Evolutionary conservation across 37 sponge, comb jelly and placozoan species (phyloP).

Genomic region (Chondrosia reniformis): DNA sequence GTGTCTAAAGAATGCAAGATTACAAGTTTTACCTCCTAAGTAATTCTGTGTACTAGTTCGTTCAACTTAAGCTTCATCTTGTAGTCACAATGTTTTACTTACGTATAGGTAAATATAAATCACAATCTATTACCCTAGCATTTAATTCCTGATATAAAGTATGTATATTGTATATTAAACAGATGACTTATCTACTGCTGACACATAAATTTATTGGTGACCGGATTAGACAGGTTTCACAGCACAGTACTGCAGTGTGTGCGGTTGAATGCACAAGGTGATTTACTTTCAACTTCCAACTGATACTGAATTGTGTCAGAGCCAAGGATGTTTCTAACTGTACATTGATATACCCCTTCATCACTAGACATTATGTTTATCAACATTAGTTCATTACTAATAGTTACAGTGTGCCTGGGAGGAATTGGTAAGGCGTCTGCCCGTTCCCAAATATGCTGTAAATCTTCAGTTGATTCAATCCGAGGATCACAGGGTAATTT

Average conservation of each 20-base stretch:
- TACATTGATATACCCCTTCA: conserved; percentile 10
- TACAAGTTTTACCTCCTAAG: no score
- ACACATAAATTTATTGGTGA: no score
- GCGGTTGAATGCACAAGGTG: not conserved
- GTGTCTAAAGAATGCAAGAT: no score
- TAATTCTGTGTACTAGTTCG: no score
- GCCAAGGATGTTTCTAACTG: conserved; percentile 3
- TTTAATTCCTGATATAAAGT: no score
- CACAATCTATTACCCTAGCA: no score
- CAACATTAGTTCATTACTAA: not conserved
- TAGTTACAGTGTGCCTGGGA: not conserved
- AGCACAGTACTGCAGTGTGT: not conserved
- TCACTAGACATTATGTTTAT: not conserved
- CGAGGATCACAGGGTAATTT: conserved; percentile 15
- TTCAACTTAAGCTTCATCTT: no score
- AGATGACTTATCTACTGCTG: no score
- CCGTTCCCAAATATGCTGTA: not conserved
- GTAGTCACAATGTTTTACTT: no score
- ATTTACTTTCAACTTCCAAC: conserved; percentile 15
- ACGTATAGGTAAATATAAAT: no score
- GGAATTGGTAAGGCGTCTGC: conserved; percentile 17
- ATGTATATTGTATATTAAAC: no score
- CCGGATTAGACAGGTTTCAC: no score
- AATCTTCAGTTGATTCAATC: not conserved
- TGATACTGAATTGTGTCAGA: not conserved